phyloP scores from a whole-genome alignment of 2,888 invertebrate genomes.

The Thecocarcelia acutangulata region DNA sequence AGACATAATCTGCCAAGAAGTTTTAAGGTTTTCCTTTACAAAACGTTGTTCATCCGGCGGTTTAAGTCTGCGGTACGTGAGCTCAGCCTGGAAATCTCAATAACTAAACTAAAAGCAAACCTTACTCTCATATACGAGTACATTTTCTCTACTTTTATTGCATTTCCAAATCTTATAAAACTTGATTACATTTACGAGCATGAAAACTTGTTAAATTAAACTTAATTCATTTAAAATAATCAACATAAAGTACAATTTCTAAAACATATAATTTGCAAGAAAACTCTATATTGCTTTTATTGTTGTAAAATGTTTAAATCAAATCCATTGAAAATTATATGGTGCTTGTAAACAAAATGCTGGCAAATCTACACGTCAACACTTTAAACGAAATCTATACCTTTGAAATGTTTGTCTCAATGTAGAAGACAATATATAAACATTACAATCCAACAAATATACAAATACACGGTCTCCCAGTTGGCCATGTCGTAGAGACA shows the following conservation, averaged over 20 bases:
- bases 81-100: too few relatives aligned
- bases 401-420: conserved; percentile 23
- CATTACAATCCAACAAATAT: neutral
- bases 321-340: conserved; percentile 56
- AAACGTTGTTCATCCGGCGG: too few relatives aligned
- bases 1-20: too few relatives aligned
- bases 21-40: too few relatives aligned
- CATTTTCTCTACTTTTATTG: too few relatives aligned
- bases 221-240: conserved; percentile 61
- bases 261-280: conserved; percentile 46
- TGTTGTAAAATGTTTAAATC: conserved; percentile 41
- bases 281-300: conserved; percentile 27
- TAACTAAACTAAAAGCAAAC: too few relatives aligned
- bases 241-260: conserved; percentile 33
- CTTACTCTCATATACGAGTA: too few relatives aligned
- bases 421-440: conserved; percentile 1
- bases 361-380: conserved; percentile 69
- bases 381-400: conserved; percentile 59
- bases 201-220: conserved; percentile 36
- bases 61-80: too few relatives aligned
- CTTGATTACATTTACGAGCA: neutral
- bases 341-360: conserved; percentile 54
- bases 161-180: conserved; percentile 5
- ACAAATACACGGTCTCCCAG: neutral
- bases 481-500: too few relatives aligned